Base-by-base conservation (phyloP, 2,113 vertebrate genomes). In the Bubo blakistoni region DNA sequence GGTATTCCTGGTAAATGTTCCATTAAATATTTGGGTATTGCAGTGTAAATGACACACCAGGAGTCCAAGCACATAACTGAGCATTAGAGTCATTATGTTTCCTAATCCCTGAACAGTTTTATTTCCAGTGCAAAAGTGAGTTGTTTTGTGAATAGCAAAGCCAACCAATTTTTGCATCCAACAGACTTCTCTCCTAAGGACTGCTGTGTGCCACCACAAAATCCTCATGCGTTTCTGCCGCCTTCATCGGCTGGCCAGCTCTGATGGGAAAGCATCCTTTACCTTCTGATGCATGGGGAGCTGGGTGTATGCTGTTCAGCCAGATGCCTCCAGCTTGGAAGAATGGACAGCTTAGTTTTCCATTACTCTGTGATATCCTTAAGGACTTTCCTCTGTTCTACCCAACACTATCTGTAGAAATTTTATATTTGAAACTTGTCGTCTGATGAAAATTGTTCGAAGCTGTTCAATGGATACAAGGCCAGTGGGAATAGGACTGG, bases 181-280 rank as follows among this genome's bases (percentile, higher is more conserved):
- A 2, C 8, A 10, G 18, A 18, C 32, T 66, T 70, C 4, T 49
- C 0, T 40, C 38, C 10, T 44, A 40, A 34, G 24, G 40, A 8
- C n/a, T 63, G 22, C n/a, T 83, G 29, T 59, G 29, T 69, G 36
- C 44, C 20, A 42, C 38, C 30, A 44, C 22, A 49, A 30, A 59
- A 69, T 67, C 54, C 27, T 57, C 0, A 0, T 49, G 51, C 2
- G 2, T 51, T 17, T 66, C 2, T 0, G 19, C 5, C 1, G 0
- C 0, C 0, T 30, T 59, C 1, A 0, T 11, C 5, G 12, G 4
- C 34, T 58, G 42, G 18, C 13, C 77, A 69, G 9, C 40, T 70
- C 16, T 9, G 58, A 2, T 47, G 42, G 52, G 30, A 8, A 44
- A 2, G 21, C 19, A 12, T 16, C 47, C 42, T 71, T 24, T 34